Base-by-base conservation (phyloP, 2,888 invertebrate species). In the Pristionchus arcanus region DNA sequence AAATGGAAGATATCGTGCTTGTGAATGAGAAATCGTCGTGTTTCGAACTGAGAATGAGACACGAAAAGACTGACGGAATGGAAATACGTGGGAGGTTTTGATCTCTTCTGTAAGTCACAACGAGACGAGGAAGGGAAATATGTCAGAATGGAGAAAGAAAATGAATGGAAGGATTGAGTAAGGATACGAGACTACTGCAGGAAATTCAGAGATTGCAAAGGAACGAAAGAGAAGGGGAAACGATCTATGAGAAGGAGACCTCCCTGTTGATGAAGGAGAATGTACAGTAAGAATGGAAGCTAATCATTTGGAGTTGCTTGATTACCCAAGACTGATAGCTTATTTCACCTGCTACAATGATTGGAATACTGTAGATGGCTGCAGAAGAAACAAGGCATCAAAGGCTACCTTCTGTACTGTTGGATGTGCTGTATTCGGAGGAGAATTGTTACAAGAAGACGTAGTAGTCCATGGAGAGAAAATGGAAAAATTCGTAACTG, bases 141-240 rank as follows among this genome's bases (percentile, higher is more conserved):
- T 74, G 74, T 34, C 74, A 74, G 74, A 37, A 74, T 34, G 37
- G 37, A 74, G 25, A 37, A 28, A 19, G 37, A 7, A 74, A 16
- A 74, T 11, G 74, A 74, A 74, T 37, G 74, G 37, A 31, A 13
- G 21, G 74, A 74, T 74, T 37, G 37, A 74, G 71, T 34, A 71
- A n/a, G 74, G 74, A 74, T 42, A 74, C 74, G 74, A 37, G 74
- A 9, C 13, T 25, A 37, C 37, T 19, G 25, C 37, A 34, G 74
- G 74, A 74, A 74, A 74, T 74, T 74, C 42, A 11, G 21, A 37
- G 74, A 74, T 74, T 74, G 74, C 34, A 74, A 25, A n/a, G 25
- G 74, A 42, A 74, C 34, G 63, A 3, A 49, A 11, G 74, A 74
- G 25, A 37, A 74, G 2, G 37, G 25, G 37, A 68, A 74, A 34